A percentile compares a stretch with the other conserved stretches of the same genome.
These are phyloP conservation scores for Geophilus truncorum DNA, from an alignment of 2,888 invertebrate genomes.

Conservation along the genomic window DNA sequence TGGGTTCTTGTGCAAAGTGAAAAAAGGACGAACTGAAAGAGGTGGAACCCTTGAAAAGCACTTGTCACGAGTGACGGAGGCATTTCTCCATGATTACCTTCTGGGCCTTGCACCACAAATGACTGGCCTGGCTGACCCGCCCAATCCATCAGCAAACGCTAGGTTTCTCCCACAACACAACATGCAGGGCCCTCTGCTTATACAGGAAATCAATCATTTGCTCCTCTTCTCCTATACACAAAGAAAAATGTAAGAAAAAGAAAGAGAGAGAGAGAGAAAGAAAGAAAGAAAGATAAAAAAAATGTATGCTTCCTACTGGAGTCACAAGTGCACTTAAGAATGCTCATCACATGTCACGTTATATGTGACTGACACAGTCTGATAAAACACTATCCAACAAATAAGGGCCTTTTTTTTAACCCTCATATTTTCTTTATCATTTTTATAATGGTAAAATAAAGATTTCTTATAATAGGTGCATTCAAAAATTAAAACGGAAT, in stretches of 20 bases:
- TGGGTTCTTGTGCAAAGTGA: not conserved
- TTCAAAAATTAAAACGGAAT: too few species aligned
- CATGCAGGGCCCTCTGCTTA: not conserved
- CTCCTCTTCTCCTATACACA: not conserved
- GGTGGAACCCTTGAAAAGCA: not conserved
- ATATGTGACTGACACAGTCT: not conserved
- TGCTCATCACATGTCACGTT: not conserved
- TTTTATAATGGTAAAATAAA: too few species aligned
- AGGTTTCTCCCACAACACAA: not conserved
- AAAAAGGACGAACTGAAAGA: not conserved
- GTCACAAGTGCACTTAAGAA: not conserved
- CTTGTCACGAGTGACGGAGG: not conserved
- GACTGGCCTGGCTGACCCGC: constrained; percentile 4
- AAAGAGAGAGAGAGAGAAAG: not conserved
- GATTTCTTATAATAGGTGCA: too few species aligned
- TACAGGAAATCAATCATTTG: not conserved
- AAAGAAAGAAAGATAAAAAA: not conserved
- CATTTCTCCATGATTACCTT: constrained; percentile 10
- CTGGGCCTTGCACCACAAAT: not conserved
- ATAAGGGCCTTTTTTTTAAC: not conserved
- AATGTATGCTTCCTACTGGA: not conserved
- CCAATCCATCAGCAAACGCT: not conserved
- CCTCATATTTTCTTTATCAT: not conserved
- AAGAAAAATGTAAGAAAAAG: too few species aligned
- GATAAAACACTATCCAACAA: not conserved